These are phyloP conservation scores for Heptranchias perlo DNA, from an alignment of 2,113 vertebrate species.

Conservation along the genomic window DNA sequence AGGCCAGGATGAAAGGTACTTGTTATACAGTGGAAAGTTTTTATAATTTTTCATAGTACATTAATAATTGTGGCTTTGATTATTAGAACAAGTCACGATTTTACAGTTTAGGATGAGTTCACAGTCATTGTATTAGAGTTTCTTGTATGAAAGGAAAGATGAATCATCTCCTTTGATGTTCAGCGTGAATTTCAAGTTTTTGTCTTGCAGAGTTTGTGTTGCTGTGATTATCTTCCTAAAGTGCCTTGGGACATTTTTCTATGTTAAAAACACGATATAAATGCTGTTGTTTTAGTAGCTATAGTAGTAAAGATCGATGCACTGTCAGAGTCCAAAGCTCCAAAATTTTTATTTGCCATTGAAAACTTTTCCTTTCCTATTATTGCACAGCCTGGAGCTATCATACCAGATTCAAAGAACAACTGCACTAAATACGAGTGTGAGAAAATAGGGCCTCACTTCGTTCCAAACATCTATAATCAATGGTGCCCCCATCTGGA, in stretches of 20 bases:
- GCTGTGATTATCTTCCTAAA: too few relatives aligned
- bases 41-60: background rate
- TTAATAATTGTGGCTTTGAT: background rate
- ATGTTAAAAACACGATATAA: too few relatives aligned
- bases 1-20: background rate
- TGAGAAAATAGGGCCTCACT: slow-evolving; percentile 48
- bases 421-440: slow-evolving; percentile 71
- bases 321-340: background rate
- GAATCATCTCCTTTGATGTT: background rate
- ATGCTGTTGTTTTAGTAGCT: too few relatives aligned
- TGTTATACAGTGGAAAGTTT: background rate
- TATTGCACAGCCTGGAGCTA: slow-evolving; percentile 57
- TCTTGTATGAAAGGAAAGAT: background rate
- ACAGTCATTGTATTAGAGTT: background rate
- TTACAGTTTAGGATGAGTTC: background rate
- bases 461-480: slow-evolving; percentile 45
- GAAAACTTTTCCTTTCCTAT: background rate
- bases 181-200: too few relatives aligned
- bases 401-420: slow-evolving; percentile 50
- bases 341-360: slow-evolving; percentile 2
- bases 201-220: too few relatives aligned
- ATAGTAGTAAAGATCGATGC: background rate
- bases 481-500: slow-evolving; percentile 55
- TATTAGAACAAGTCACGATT: background rate
- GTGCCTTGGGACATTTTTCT: too few relatives aligned